A percentile compares a stretch with the other conserved stretches of the same genome.
Evolutionary conservation across 2,113 vertebrate species (phyloP).

Genomic region (Limnothrissa miodon): DNA sequence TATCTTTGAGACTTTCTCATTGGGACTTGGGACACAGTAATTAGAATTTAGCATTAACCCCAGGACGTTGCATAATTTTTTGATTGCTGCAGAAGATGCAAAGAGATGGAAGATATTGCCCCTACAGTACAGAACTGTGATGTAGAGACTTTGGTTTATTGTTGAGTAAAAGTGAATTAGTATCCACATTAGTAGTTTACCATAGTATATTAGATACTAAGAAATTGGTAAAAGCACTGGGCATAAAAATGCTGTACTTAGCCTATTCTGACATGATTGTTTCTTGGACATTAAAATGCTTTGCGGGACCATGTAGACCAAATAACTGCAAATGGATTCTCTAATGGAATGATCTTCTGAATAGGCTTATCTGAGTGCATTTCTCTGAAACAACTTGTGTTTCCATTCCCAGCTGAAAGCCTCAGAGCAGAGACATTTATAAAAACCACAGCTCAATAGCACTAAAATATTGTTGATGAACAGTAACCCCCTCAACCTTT

Average conservation of each 20-base stretch:
- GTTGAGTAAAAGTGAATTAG: no score
- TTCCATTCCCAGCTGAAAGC: neutral
- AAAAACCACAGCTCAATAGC: neutral
- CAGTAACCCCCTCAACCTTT: slow-evolving; percentile 1
- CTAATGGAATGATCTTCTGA: neutral
- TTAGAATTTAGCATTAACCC: neutral
- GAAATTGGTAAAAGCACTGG: no score
- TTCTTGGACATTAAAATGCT: neutral
- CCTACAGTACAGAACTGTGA: no score
- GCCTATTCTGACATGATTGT: neutral
- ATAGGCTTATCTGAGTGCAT: neutral
- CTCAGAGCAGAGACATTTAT: neutral
- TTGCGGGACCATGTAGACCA: neutral
- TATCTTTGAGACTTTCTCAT: no score
- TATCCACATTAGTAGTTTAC: no score
- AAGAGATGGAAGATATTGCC: no score
- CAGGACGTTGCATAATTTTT: no score
- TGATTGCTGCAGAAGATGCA: no score
- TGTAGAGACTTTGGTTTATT: no score
- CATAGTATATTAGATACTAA: no score
- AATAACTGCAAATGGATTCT: neutral
- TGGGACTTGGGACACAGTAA: no score
- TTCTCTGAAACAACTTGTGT: neutral
- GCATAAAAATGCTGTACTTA: neutral
- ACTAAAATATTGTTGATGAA: neutral